Base-by-base conservation (phyloP, 2,797 vertebrate species). In the Poecile montanus region DNA sequence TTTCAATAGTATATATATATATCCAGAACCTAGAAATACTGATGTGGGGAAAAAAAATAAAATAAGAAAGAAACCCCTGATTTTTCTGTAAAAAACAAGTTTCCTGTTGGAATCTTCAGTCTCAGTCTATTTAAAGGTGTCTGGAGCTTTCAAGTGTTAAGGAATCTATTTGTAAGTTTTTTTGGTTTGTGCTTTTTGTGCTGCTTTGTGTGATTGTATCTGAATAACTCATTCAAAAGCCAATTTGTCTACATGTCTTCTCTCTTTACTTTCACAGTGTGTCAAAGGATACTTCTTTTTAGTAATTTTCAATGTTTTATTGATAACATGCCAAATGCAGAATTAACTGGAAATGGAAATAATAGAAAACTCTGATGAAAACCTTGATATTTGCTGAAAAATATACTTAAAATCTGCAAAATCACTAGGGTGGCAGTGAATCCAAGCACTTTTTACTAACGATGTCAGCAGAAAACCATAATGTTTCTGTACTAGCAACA, bases 31-130 rank as follows among this genome's bases (percentile, higher is more conserved):
- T 27, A 61, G 17, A 91, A 91, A 71, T 63, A 62, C 15, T 17
- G 4, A 26, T 8, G 10, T 4, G n/a, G 8, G 1, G 0, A 0
- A 30, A 48, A n/a, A 54, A 42, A 19, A 47, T 19, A 27, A 36
- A 26, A 54, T 1, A 26, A 19, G 8, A 60, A 26, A 19, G 8
- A 60, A 25, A 1, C 1, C 7, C 4, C 6, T 2, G 0, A 15
- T 53, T 77, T 61, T 88, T 77, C 23, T 50, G 1, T 54, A 42
- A 70, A 10, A 40, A 8, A 29, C 4, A 29, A 5, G 9, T 27
- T 19, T 83, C 10, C 26, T 68, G 5, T 51, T 61, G 11, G 6
- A 16, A 21, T 36, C 44, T 78, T 72, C 17, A 16, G 34, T 42
- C 16, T 26, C 11, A 21, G 54, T 61, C 10, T 48, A 14, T 61